These are phyloP conservation scores for Corythaeola cristata DNA, from an alignment of 2,113 vertebrate genomes.

Conservation along the genomic window DNA sequence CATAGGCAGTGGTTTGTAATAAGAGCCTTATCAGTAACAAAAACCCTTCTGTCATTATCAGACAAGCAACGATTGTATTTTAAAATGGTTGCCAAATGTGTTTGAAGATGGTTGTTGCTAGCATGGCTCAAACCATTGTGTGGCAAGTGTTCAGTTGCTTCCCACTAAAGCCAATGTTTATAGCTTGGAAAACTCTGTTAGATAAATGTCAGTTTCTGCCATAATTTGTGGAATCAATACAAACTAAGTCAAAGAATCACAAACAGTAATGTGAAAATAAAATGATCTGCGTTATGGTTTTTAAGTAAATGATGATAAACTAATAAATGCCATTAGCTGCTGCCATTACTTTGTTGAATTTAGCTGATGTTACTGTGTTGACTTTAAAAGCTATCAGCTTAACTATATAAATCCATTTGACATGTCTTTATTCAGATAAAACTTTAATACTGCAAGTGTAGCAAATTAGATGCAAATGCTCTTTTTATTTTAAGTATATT, in stretches of 20 bases:
- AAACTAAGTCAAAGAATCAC: constrained; percentile 66
- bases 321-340: constrained; percentile 84
- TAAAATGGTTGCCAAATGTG: constrained; percentile 66
- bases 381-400: constrained; percentile 88
- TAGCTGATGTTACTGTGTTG: constrained; percentile 74
- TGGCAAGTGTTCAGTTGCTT: constrained; percentile 54
- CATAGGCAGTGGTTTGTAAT: constrained; percentile 53
- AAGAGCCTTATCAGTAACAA: constrained; percentile 55
- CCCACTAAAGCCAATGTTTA: constrained; percentile 50
- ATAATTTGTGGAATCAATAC: constrained; percentile 50
- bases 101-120: constrained; percentile 60
- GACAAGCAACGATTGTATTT: constrained; percentile 44
- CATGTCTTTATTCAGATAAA: constrained; percentile 98
- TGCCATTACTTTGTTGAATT: constrained; percentile 81
- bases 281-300: constrained; percentile 82
- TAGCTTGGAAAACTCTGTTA: constrained; percentile 47
- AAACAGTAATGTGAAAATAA: constrained; percentile 71
- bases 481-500: constrained; percentile 94
- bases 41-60: constrained; percentile 48
- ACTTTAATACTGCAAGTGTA: constrained; percentile 93
- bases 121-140: constrained; percentile 42
- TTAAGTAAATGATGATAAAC: constrained; percentile 87
- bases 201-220: constrained; percentile 56
- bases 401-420: constrained; percentile 96
- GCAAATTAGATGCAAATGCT: constrained; percentile 98